phyloP scores from a whole-genome alignment of 92 coral and sea anemone genomes.

The Parazoanthus darwini region DNA sequence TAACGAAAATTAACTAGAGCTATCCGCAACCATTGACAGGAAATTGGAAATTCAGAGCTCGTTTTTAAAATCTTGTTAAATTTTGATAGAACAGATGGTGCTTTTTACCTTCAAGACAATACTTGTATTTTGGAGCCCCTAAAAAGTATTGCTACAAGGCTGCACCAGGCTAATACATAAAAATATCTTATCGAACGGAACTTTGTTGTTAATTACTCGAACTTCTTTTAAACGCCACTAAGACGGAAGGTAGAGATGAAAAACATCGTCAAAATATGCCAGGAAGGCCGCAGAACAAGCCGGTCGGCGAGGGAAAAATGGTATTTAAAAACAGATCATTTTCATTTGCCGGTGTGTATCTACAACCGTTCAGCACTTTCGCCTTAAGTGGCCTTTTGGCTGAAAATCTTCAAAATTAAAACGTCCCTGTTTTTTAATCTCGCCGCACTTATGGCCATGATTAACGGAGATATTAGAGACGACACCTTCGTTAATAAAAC shows the following conservation, averaged over 20 bases:
- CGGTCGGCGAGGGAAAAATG: neutral
- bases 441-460: constrained; percentile 24
- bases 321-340: neutral
- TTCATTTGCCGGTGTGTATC: neutral
- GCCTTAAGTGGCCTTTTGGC: constrained; percentile 30
- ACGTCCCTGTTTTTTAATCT: constrained; percentile 27
- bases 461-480: constrained; percentile 19
- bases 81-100: constrained; percentile 22
- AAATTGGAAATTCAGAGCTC: neutral
- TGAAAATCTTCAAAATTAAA: constrained; percentile 14
- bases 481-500: constrained; percentile 1
- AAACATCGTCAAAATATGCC: neutral
- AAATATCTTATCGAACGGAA: neutral
- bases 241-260: neutral
- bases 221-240: neutral
- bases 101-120: constrained; percentile 9
- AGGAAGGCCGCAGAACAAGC: neutral
- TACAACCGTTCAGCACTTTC: constrained; percentile 5
- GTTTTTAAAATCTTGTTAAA: constrained; percentile 28
- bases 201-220: neutral
- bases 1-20: neutral
- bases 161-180: neutral
- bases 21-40: constrained; percentile 15
- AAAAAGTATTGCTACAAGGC: neutral
- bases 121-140: neutral